These are phyloP conservation scores for Echinarachnius parma DNA, from an alignment of 53 echinoderm and acorn worm genomes.

Conservation along the genomic window DNA sequence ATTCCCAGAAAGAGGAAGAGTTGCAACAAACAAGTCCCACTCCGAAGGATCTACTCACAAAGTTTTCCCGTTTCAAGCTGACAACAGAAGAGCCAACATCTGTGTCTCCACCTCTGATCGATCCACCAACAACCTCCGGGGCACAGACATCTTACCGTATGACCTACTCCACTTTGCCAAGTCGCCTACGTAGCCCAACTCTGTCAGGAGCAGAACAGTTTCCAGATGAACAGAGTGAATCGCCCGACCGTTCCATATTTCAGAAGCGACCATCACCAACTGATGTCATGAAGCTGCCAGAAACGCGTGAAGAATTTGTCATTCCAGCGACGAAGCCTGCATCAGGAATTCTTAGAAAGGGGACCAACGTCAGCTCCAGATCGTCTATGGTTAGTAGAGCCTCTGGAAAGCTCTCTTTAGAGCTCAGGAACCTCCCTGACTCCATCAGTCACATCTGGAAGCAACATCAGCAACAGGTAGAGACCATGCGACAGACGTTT, in stretches of 20 bases:
- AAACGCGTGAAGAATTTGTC: neutral
- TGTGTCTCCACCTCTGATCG: constrained; percentile 6
- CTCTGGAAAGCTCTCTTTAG: neutral
- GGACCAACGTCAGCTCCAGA: neutral
- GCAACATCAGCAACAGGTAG: constrained; percentile 55
- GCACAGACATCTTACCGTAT: constrained; percentile 57
- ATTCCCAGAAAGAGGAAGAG: no score
- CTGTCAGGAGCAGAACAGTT: neutral
- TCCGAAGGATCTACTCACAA: constrained; percentile 14
- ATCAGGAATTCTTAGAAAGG: neutral
- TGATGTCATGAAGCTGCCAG: constrained; percentile 7
- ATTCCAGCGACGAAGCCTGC: neutral
- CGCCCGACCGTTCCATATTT: neutral
- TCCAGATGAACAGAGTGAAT: neutral
- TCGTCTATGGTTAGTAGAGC: neutral
- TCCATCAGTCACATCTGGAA: constrained; percentile 75
- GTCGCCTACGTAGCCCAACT: constrained; percentile 11
- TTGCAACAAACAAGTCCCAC: constrained; percentile 9
- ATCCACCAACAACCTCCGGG: constrained; percentile 31
- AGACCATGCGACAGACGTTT: constrained; percentile 38
- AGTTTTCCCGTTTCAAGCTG: constrained; percentile 49
- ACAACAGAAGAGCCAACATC: neutral
- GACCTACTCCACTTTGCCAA: constrained; percentile 83
- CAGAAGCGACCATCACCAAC: neutral
- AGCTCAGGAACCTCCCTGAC: constrained; percentile 54